Evolutionary conservation across 2,888 invertebrate species (phyloP), one percentile per base, ranked within the genome.

Genomic region (Nemotelus nigrinus): DNA sequence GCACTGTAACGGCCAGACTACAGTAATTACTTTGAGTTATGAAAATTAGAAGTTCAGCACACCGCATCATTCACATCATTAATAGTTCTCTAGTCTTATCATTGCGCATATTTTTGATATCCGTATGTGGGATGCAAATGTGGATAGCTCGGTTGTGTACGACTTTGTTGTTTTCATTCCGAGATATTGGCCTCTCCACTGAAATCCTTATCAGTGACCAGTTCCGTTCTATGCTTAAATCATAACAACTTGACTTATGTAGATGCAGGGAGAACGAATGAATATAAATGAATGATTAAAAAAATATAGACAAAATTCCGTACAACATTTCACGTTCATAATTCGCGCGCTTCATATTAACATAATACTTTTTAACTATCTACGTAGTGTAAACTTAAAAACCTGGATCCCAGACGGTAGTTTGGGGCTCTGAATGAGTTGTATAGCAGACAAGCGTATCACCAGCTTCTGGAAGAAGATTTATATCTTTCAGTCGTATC

Each of bases 321-420:
- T 25, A 53, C 10, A 53, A 10, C 53, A 53, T 57, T 65, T 8
- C 65, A 65, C 45, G 6, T 41, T 3, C 41, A 39, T 63, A 2
- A 44, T 10, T 65, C 45, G 44, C 45, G 44, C 25, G 25, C 25
- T 25, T 25, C 25, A 25, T 48, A 74, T 48, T 45, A 58, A 72
- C 70, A 70, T 55, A 50, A 39, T 65, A 65, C 43, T 8, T 47
- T 47, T 65, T 45, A 45, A 6, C 65, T 65, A 43, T 47, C 25
- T 2, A 7, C 4, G 7, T 45, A 43, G n/a, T 45, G 4, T 75
- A 53, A 7, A 48, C 10, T 44, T 65, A 76, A 53, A 95, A 95
- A 78, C 95, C 96, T 25, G 96, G 95, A 88, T 96, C 91, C 98
- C 98, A 98, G 60, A 91, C 89, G 2, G 94, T 92, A 79, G 87